Evolutionary conservation across 2,888 invertebrate species (phyloP), one percentile per base, ranked within the genome.

Genomic region (Parthenolecanium corni): DNA sequence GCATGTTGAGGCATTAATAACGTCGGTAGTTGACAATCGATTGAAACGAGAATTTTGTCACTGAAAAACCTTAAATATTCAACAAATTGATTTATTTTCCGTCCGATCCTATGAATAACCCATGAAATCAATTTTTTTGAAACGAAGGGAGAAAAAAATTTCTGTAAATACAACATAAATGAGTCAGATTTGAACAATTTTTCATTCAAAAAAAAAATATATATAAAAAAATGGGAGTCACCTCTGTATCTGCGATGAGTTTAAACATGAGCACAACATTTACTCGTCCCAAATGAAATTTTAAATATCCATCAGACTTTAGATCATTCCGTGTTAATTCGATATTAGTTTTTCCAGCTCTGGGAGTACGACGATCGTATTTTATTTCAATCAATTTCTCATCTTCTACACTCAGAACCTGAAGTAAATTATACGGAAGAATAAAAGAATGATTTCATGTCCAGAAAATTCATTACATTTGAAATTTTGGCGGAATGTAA

Each of bases 311-410:
- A 73, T 88, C 84, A 0, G 83, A 80, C 69, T 78, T 78, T 31
- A 81, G 74, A 51, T 77, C 76, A 65, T 76, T 74, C 57, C 71
- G 74, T 24, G 72, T 71, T n/a, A 74, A 72, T 56, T 78, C 73
- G 66, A 75, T 76, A 73, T 78, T 76, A 69, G 70, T 79, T 51
- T 76, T 76, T 65, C 77, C 76, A 52, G 79, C 69, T 65, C 76
- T 76, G 9, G 82, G 79, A 38, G 83, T 82, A 18, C 85, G 81
- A 9, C 84, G 77, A 0, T 86, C 84, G 71, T 85, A 86, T 73
- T 88, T 89, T 52, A 88, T 73, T 70, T 89, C 87, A 66, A 87
- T 77, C 0, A 89, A 83, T 71, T 84, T 85, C 71, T 89, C 88
- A 70, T 87, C 87, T 67, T 89, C 87, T 0, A 86, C 83, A 72